Base-by-base conservation (phyloP, 2,113 vertebrate species). In the Miniopterus natalensis region DNA sequence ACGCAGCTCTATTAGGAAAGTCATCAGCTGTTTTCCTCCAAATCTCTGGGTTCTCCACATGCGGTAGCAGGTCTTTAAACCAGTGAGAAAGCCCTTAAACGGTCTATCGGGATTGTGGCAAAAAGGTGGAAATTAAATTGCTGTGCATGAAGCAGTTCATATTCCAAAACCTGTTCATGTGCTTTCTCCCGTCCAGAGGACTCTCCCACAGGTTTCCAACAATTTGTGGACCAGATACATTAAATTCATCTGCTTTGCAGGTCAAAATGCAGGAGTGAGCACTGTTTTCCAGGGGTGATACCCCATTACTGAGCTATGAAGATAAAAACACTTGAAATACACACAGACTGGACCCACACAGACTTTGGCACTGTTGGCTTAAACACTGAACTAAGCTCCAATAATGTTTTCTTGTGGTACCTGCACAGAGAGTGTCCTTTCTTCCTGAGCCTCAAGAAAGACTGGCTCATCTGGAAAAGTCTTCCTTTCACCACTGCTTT, bases 241-340 rank as follows among this genome's bases (percentile, higher is more conserved):
- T 99, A 97, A 99, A 99, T 98, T 99, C 99, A 68, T 99, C 99
- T 96, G 99, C 99, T 98, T 99, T 99, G 96, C 99, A 99, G 55
- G 99, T 99, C 95, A 99, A 98, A 99, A 99, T 0, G 98, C 98
- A 97, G 99, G 99, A 0, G 99, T 99, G 79, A 99, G 97, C 99
- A 99, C 99, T 97, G 99, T 99, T 96, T 99, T 99, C 94, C 99
- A 98, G 29, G 99, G 99, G 91, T 99, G 99, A 96, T 99, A 99
- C 78, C 99, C 99, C 99, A 99, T 99, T 84, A 99, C 98, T 0
- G 99, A 99, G 97, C 99, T 99, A 98, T 99, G 99, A 92, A 99
- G 98, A 97, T 99, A 99, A 98, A 99, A 99, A 88, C 99, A 99
- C 95, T 99, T 99, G 96, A 99, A 99, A 98, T 99, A 99, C 99